Percentiles rank a stretch among this genome's conserved stretches.
phyloP scores from a whole-genome alignment of 92 coral and sea anemone species.

The Parazoanthus swiftii region DNA sequence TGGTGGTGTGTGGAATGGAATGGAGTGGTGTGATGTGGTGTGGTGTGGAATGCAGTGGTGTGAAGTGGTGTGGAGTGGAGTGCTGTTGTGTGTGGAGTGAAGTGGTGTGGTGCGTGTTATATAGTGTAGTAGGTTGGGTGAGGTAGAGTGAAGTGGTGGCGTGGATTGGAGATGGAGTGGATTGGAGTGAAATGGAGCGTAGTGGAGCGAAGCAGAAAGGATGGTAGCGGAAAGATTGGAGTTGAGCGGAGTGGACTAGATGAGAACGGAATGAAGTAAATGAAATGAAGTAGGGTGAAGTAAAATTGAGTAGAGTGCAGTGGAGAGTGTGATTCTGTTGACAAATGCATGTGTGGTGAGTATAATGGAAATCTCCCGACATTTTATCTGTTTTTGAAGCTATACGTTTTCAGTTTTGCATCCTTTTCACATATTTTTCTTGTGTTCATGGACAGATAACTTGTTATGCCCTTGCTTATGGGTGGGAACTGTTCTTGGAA shows the following conservation, averaged over 20 bases:
- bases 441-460: slow-evolving; percentile 57
- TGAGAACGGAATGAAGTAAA: too few relatives aligned
- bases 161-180: too few relatives aligned
- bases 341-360: too few relatives aligned
- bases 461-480: slow-evolving; percentile 87
- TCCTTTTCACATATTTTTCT: neutral
- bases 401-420: neutral
- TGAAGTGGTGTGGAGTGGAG: too few relatives aligned
- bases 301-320: too few relatives aligned
- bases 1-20: too few relatives aligned
- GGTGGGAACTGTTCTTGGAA: slow-evolving; percentile 91
- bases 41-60: too few relatives aligned
- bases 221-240: neutral
- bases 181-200: too few relatives aligned
- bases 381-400: neutral
- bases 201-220: neutral
- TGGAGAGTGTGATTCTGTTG: too few relatives aligned
- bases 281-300: too few relatives aligned
- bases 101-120: neutral
- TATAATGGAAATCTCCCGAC: neutral
- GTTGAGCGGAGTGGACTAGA: neutral
- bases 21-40: too few relatives aligned
- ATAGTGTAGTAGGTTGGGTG: neutral
- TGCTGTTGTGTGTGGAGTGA: neutral
- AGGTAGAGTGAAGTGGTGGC: neutral